Conservation (phyloP, 2,888 invertebrate species). For the Pseudococcus viburni region DNA sequence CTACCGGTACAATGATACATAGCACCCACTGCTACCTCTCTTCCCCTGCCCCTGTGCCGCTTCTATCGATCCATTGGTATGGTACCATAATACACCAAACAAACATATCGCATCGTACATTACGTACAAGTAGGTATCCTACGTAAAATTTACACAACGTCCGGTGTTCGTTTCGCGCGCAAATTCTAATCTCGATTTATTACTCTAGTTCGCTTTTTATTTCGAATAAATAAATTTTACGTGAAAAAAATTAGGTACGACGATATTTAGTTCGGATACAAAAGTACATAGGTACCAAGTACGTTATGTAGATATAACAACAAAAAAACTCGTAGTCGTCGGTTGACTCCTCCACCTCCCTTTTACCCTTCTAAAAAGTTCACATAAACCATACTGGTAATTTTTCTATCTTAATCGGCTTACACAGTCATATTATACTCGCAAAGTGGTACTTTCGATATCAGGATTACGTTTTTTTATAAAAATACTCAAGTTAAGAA, state of each 20-base stretch:
- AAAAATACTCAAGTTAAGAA: neutral
- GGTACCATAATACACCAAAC: neutral
- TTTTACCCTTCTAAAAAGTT: neutral
- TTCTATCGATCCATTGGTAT: neutral
- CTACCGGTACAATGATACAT: neutral
- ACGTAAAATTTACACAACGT: neutral
- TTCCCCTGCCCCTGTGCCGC: neutral
- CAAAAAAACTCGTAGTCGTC: neutral
- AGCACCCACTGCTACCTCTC: neutral
- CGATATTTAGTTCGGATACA: neutral
- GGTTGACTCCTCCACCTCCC: neutral
- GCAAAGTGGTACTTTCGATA: constrained; percentile 12
- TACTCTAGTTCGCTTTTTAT: neutral
- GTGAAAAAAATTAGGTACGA: neutral
- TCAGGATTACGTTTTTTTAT: neutral
- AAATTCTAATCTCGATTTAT: constrained; percentile 24
- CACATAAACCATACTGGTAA: neutral
- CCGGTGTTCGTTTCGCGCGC: neutral
- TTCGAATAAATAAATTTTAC: constrained; percentile 4
- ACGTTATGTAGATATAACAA: neutral
- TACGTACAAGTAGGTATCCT: neutral
- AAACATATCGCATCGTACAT: neutral
- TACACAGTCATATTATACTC: neutral
- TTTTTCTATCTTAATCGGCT: constrained; percentile 42
- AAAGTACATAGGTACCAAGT: neutral